Evolutionary conservation across 2,797 vertebrate genomes (phyloP).

Genomic region (Heliangelus exortis): DNA sequence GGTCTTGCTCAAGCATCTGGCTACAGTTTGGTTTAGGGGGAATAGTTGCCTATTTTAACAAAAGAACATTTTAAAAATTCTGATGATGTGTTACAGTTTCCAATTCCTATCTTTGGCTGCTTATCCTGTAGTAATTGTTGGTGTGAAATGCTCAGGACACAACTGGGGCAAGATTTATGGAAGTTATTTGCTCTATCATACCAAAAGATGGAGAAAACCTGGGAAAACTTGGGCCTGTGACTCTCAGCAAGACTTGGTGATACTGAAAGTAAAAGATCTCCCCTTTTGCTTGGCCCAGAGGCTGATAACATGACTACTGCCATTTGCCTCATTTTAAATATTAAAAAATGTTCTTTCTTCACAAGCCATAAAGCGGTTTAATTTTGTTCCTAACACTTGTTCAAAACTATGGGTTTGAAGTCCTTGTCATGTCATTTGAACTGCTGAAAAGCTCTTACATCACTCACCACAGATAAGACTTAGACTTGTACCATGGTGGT

Average conservation of each 20-base stretch:
- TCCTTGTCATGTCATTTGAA: not conserved
- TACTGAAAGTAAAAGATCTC: not conserved
- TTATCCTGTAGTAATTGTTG: not conserved
- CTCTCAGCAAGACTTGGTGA: not conserved
- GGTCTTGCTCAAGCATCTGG: not conserved
- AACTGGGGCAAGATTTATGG: not conserved
- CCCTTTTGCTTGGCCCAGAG: not conserved
- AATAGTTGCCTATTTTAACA: too few species aligned
- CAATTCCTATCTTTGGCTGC: not conserved
- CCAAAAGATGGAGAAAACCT: not conserved
- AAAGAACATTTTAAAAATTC: not conserved
- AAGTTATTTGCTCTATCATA: not conserved
- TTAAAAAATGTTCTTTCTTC: not conserved
- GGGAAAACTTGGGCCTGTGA: not conserved
- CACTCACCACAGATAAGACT: conserved; percentile 23
- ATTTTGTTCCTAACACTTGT: not conserved
- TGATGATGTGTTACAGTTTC: not conserved
- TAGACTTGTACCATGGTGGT: not conserved
- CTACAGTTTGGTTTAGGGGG: not conserved
- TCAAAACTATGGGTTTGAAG: not conserved
- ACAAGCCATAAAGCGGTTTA: not conserved
- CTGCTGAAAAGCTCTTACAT: not conserved
- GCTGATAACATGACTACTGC: not conserved
- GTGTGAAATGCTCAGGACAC: not conserved
- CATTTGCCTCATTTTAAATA: not conserved